Percentiles rank a stretch among this genome's conserved stretches.
These are phyloP conservation scores for Solenodon paradoxus DNA, from an alignment of 2,113 vertebrate genomes.

Conservation along the genomic window DNA sequence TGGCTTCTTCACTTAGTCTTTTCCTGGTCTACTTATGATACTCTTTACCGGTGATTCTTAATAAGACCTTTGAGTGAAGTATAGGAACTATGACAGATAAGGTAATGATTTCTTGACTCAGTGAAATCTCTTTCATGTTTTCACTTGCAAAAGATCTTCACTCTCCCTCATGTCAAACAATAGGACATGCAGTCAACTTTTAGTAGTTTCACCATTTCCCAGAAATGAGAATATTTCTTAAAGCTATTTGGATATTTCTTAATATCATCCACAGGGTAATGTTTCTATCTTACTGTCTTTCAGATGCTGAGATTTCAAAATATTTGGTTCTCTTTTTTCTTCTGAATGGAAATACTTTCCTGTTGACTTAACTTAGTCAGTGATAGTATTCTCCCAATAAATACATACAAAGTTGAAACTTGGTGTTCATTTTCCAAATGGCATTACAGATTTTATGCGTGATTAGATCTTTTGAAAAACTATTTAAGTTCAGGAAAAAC, in stretches of 20 bases:
- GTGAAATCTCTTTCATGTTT: slow-evolving; percentile 22
- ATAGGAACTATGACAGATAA: neutral
- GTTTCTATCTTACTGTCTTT: neutral
- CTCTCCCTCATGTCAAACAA: neutral
- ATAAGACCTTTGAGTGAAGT: neutral
- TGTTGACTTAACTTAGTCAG: neutral
- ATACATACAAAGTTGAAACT: neutral
- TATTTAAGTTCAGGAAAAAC: neutral
- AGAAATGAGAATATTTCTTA: neutral
- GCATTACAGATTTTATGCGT: slow-evolving; percentile 12
- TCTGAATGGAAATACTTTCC: neutral
- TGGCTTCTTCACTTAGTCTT: too few relatives aligned
- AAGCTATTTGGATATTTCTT: neutral
- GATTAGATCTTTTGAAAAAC: slow-evolving; percentile 14
- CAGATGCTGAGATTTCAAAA: neutral
- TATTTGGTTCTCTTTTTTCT: neutral
- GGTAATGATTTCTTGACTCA: neutral
- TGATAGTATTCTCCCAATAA: neutral
- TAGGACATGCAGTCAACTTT: neutral
- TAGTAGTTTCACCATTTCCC: neutral
- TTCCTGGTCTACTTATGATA: neutral
- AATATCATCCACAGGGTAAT: neutral
- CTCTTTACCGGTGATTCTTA: neutral
- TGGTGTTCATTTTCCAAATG: neutral
- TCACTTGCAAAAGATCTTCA: neutral